Base-by-base conservation (phyloP, 2,113 vertebrate species). In the Steatornis caripensis region DNA sequence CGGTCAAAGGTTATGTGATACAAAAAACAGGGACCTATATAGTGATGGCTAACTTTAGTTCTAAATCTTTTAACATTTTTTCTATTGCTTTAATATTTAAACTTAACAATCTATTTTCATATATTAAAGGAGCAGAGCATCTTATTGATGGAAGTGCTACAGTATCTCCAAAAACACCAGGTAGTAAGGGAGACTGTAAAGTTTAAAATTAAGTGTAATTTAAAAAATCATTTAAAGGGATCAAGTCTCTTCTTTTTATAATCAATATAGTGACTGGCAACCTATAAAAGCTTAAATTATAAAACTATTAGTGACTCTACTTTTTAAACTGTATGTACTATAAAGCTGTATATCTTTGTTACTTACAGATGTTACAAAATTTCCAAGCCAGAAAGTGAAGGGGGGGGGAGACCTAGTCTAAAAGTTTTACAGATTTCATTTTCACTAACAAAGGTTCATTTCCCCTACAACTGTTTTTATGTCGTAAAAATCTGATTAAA, bases 321-420 rank as follows among this genome's bases (percentile, higher is more conserved):
- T 78, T 94, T 84, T 96, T 91, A 87, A 94, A 91, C 66, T 77
- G 77, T 95, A 79, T 62, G 89, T 89, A 93, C 62, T 96, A 95
- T 95, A 97, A 96, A 97, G 81, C 87, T 96, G 96, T 72, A 92
- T 86, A 82, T 82, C 84, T 87, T 87, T 76, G 70, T 94, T 96
- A 95, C 89, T 97, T 94, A 96, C 64, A 95, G 95, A 92, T 78
- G 92, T 90, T 96, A 97, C 70, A 97, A 97, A 94, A 91, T 87
- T 94, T 97, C 65, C 66, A 90, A 93, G 84, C 54, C 87, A 93
- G 71, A 91, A 90, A 76, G 62, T 15, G 48, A 88, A 82, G 43
- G 36, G 20, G 37, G 20, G 37, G 36, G 3, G 10, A 76, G 94
- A 58, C 2, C 3, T 57, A 92, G 30, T 81, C 64, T 84, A 76